Evolutionary conservation across 2,797 vertebrate genomes (phyloP).

Genomic region (Hyperoplus immaculatus): DNA sequence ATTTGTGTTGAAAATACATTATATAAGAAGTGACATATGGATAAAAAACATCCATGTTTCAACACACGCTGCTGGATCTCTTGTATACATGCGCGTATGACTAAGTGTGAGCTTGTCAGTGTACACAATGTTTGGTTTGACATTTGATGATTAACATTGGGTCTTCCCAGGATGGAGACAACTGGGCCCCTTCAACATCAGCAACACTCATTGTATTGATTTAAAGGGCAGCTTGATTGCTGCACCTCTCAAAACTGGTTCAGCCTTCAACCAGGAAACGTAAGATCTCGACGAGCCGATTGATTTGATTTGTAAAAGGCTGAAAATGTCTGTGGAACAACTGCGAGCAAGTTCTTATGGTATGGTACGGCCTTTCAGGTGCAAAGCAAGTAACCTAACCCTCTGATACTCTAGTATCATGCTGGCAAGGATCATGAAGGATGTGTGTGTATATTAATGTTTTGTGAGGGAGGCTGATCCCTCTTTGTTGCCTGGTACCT

Average conservation of each 20-base stretch:
- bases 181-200: constrained; percentile 24
- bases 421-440: background rate
- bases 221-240: constrained; percentile 44
- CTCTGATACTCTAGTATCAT: background rate
- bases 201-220: constrained; percentile 37
- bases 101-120: background rate
- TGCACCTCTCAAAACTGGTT: constrained; percentile 31
- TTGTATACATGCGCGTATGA: background rate
- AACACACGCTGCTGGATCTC: constrained; percentile 5
- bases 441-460: background rate
- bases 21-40: background rate
- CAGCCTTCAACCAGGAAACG: constrained; percentile 30
- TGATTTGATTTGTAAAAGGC: constrained; percentile 1
- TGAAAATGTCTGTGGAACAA: background rate
- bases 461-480: background rate
- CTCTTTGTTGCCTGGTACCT: background rate
- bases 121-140: background rate
- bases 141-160: constrained; percentile 5
- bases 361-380: background rate
- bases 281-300: background rate
- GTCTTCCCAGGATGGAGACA: constrained; percentile 11
- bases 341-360: background rate
- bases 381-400: background rate
- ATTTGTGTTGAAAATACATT: background rate
- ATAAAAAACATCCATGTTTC: background rate